These are phyloP conservation scores for Eira barbara DNA, from an alignment of 2,113 vertebrate genomes.

Conservation along the genomic window DNA sequence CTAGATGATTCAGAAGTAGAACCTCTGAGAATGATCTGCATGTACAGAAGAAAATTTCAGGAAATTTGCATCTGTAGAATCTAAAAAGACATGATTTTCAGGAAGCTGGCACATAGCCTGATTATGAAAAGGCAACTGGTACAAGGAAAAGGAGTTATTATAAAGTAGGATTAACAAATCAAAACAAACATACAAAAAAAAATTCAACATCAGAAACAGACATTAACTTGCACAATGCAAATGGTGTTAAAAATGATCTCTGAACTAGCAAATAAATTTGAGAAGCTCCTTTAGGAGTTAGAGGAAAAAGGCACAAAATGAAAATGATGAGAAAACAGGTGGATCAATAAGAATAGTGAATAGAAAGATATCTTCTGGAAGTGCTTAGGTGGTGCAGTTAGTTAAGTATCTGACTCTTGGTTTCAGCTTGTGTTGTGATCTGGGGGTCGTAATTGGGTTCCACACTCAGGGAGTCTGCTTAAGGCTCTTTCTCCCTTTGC, in stretches of 20 bases:
- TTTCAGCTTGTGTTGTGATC: neutral
- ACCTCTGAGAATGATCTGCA: neutral
- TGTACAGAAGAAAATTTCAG: neutral
- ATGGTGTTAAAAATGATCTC: neutral
- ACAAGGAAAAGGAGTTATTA: neutral
- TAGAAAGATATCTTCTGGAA: neutral
- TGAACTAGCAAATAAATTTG: neutral
- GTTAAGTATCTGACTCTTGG: neutral
- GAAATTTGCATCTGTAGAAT: neutral
- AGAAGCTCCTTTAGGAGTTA: neutral
- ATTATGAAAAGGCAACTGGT: neutral
- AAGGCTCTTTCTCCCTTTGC: neutral
- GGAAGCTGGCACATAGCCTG: neutral
- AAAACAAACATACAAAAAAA: neutral
- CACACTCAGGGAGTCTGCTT: neutral
- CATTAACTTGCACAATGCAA: neutral
- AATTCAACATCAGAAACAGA: neutral
- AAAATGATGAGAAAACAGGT: neutral
- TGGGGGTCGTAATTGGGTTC: neutral
- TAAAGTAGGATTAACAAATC: neutral
- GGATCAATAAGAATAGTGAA: neutral
- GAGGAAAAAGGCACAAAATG: neutral
- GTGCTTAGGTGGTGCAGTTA: neutral
- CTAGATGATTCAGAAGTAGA: neutral
- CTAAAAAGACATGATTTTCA: neutral